Evolutionary conservation across 2,113 vertebrate species (phyloP).

Genomic region (Australoheros scitulus): DNA sequence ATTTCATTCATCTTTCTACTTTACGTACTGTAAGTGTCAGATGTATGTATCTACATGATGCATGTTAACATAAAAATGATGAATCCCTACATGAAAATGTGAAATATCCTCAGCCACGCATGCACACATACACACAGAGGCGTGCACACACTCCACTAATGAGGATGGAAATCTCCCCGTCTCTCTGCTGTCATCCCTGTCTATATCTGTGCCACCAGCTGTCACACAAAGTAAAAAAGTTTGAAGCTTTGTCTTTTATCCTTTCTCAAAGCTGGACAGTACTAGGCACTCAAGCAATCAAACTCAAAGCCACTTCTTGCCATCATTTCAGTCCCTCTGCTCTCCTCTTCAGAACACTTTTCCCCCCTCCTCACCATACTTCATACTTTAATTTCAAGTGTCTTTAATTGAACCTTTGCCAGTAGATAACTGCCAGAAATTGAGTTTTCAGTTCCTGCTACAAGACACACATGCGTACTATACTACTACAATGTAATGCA

Average conservation of each 20-base stretch:
- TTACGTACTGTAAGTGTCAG: background rate
- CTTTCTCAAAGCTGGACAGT: slow-evolving; percentile 29
- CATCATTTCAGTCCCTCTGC: slow-evolving; percentile 2
- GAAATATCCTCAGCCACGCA: background rate
- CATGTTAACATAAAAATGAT: slow-evolving; percentile 2
- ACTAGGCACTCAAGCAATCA: slow-evolving; percentile 31
- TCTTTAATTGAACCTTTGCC: slow-evolving; percentile 1
- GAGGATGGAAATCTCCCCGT: slow-evolving; percentile 47
- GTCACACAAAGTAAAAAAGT: slow-evolving; percentile 50
- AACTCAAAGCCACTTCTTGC: slow-evolving; percentile 32
- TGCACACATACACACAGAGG: background rate
- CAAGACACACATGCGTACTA: background rate
- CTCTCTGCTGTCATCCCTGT: slow-evolving; percentile 48
- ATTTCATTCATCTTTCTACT: background rate
- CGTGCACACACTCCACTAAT: slow-evolving; percentile 45
- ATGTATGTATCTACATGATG: background rate
- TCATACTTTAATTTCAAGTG: background rate
- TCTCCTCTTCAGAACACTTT: slow-evolving; percentile 17
- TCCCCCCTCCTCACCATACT: background rate
- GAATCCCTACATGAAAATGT: background rate
- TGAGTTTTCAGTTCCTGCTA: background rate
- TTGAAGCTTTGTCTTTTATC: slow-evolving; percentile 59
- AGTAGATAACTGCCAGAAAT: background rate
- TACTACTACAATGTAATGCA: background rate
- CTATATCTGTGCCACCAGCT: slow-evolving; percentile 47